These are phyloP conservation scores for Epirrita christyi DNA, from an alignment of 2,888 invertebrate genomes.

Conservation along the genomic window DNA sequence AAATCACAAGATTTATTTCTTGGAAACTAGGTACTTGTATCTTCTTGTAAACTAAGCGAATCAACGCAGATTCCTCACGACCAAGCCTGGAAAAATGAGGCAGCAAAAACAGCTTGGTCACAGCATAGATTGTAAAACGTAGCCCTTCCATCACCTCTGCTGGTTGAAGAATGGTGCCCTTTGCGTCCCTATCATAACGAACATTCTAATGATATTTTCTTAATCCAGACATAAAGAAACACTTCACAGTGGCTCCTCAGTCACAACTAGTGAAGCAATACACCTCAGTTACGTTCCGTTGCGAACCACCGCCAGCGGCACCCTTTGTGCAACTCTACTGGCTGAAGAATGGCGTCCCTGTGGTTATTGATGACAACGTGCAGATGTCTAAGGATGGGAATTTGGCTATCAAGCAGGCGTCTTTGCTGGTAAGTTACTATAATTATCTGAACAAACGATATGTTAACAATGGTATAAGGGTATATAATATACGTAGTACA, in stretches of 20 bases:
- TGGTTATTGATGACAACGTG: constrained; percentile 87
- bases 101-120: too few species aligned
- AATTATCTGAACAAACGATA: not conserved
- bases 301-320: constrained; percentile 94
- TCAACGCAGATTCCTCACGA: too few species aligned
- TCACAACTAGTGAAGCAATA: constrained; percentile 92
- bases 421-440: constrained; percentile 84
- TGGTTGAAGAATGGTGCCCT: too few species aligned
- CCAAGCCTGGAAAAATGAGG: too few species aligned
- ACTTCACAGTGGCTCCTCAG: constrained; percentile 95
- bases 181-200: too few species aligned
- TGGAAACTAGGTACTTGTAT: too few species aligned
- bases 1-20: too few species aligned
- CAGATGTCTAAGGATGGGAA: constrained; percentile 93
- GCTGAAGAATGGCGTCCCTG: constrained; percentile 91
- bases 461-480: not conserved
- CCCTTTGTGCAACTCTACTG: constrained; percentile 95
- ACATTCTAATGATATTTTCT: too few species aligned
- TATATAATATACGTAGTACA: too few species aligned
- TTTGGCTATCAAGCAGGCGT: constrained; percentile 93
- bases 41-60: too few species aligned
- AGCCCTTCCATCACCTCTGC: too few species aligned
- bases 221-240: constrained; percentile 94
- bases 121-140: too few species aligned
- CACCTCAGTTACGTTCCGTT: constrained; percentile 93